Percentiles rank a stretch among this genome's conserved stretches.
phyloP scores from a whole-genome alignment of 1,140 invertebrate species.

The Idris sp. region DNA sequence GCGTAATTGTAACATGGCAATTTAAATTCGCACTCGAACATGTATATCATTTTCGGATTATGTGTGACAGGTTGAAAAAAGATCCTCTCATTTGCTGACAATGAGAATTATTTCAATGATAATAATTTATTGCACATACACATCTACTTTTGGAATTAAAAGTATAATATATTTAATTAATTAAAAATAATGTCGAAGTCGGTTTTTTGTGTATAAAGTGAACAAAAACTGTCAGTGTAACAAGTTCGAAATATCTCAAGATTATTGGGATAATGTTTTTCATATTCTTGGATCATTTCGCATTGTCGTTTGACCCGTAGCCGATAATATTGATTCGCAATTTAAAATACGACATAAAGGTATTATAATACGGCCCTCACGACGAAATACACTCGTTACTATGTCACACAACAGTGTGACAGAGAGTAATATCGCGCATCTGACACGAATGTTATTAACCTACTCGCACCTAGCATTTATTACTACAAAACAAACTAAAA shows the following conservation, averaged over 20 bases:
- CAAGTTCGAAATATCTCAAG: constrained; percentile 5
- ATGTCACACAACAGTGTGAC: constrained; percentile 15
- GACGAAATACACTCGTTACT: constrained; percentile 23
- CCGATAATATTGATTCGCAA: constrained; percentile 42
- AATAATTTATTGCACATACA: too few relatives aligned
- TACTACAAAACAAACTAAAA: constrained; percentile 40
- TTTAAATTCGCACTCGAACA: constrained; percentile 22
- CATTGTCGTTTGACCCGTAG: constrained; percentile 10
- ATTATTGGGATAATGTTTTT: constrained; percentile 15
- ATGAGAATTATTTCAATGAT: too few relatives aligned
- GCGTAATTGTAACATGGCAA: constrained; percentile 19
- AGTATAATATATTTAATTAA: too few relatives aligned
- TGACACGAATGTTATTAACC: constrained; percentile 33
- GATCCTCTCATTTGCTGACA: background rate
- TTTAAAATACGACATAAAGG: constrained; percentile 17
- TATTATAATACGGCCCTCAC: constrained; percentile 10
- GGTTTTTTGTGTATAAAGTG: too few relatives aligned
- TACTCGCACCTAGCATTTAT: constrained; percentile 13
- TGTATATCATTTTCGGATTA: constrained; percentile 4
- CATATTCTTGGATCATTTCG: background rate
- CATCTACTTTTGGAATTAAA: too few relatives aligned
- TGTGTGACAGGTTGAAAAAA: constrained; percentile 11
- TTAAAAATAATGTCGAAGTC: too few relatives aligned
- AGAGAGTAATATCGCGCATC: constrained; percentile 27
- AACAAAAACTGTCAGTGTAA: background rate